Evolutionary conservation across 92 coral and sea anemone genomes (phyloP).

Genomic region (Parazoanthus darwini): DNA sequence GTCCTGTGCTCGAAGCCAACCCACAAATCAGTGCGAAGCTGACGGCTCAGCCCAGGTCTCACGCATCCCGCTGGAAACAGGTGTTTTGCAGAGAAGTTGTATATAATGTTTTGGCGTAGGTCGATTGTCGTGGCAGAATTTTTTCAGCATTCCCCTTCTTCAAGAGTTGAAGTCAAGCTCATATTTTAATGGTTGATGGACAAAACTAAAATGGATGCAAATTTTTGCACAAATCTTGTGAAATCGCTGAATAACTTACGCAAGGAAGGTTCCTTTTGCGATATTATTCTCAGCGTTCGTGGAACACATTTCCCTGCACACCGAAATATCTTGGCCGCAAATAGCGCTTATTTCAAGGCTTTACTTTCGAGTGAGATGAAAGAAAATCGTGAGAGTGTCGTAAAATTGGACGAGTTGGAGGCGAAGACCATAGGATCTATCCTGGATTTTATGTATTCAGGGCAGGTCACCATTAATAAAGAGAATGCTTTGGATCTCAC

Average conservation of each 20-base stretch:
- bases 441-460: slow-evolving; percentile 76
- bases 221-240: slow-evolving; percentile 63
- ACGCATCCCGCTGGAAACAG: slow-evolving; percentile 23
- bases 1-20: slow-evolving; percentile 63
- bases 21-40: slow-evolving; percentile 57
- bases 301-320: slow-evolving; percentile 68
- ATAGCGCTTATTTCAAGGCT: slow-evolving; percentile 78
- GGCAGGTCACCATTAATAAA: slow-evolving; percentile 55
- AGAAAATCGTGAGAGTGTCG: slow-evolving; percentile 64
- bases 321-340: slow-evolving; percentile 82
- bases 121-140: neutral
- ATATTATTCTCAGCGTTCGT: slow-evolving; percentile 66
- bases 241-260: slow-evolving; percentile 68
- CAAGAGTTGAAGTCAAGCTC: no score
- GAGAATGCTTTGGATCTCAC: slow-evolving; percentile 69
- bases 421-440: slow-evolving; percentile 66
- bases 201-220: slow-evolving; percentile 55
- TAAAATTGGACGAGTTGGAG: slow-evolving; percentile 67
- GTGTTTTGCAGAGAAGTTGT: neutral
- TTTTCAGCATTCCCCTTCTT: neutral
- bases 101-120: no score
- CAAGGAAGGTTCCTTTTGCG: slow-evolving; percentile 72
- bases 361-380: slow-evolving; percentile 84
- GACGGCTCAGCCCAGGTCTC: slow-evolving; percentile 29
- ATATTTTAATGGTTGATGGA: slow-evolving; percentile 22